Base-by-base conservation (phyloP, 1,140 invertebrate genomes). In the Meloidogyne hapla region DNA sequence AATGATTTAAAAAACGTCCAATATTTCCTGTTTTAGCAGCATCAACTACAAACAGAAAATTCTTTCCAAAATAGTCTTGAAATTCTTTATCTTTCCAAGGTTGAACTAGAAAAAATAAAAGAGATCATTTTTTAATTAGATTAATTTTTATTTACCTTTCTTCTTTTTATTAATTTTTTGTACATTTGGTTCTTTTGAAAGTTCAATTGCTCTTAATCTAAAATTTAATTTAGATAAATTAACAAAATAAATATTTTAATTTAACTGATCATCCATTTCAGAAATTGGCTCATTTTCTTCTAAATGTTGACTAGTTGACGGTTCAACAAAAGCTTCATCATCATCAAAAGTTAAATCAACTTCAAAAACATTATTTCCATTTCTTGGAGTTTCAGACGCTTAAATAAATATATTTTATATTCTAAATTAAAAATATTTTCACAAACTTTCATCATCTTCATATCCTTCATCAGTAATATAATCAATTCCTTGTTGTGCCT, bases 1-100 rank as follows among this genome's bases (percentile, higher is more conserved):
- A 77, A 56, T 77, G 76, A 68, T 77, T 77, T 12, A 77, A 23
- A 42, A 77, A 77, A 8, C 76, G 62, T 63, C 76, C 76, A 75
- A 77, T 77, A 68, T 77, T 77, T 13, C 76, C 76, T 33, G 62
- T 73, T 23, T 73, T 73, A 13, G 70, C 70, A 26, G 76, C 76
- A 38, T 77, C 76, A 10, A 77, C 42, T 62, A 75, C 62, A 67
- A 74, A 77, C 18, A 67, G 21, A 28, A 61, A 40, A 61, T 78
- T 75, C 12, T 77, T 68, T 13, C 76, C 76, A 56, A 77, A 77
- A 66, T 77, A 77, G n/a, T 66, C n/a, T 23, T 73, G 40, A 61
- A 77, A 77, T 13, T 77, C 25, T 33, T 73, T 42, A 12, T 48
- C 28, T 9, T 73, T 73, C 70, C 42, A 23, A 23, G 70, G 70